phyloP scores from a whole-genome alignment of 2,113 vertebrate genomes.

The Arenaria interpres region DNA sequence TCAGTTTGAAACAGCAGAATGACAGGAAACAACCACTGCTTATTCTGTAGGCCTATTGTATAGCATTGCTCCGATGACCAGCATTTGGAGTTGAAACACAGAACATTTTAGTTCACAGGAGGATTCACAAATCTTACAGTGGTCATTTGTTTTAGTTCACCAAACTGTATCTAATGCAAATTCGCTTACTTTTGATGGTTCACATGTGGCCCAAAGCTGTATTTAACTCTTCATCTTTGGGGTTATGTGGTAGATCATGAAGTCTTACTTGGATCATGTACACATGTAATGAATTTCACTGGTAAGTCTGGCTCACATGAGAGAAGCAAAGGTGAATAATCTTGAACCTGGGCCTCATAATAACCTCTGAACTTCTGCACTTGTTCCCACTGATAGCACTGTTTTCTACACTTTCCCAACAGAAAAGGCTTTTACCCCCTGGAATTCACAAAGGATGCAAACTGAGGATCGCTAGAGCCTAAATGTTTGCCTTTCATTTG shows the following conservation, averaged over 20 bases:
- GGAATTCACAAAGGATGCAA: background rate
- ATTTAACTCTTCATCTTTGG: constrained; percentile 1
- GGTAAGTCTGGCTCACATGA: background rate
- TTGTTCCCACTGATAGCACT: background rate
- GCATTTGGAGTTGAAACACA: background rate
- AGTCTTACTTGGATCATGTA: background rate
- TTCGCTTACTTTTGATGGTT: background rate
- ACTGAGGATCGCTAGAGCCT: background rate
- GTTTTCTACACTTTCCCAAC: background rate
- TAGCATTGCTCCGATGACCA: background rate
- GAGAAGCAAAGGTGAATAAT: background rate
- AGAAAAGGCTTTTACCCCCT: background rate
- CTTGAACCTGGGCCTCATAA: background rate
- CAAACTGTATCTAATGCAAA: background rate
- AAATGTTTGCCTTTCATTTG: background rate
- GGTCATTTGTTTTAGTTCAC: background rate
- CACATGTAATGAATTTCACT: background rate
- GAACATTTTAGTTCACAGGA: background rate
- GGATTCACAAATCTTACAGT: background rate
- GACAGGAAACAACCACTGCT: background rate
- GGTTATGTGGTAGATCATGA: background rate
- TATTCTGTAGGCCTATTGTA: background rate
- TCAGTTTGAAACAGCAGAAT: background rate
- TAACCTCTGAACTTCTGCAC: background rate
- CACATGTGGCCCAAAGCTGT: background rate